phyloP scores from a whole-genome alignment of 92 coral and sea anemone genomes.

The Siderastrea radians region DNA sequence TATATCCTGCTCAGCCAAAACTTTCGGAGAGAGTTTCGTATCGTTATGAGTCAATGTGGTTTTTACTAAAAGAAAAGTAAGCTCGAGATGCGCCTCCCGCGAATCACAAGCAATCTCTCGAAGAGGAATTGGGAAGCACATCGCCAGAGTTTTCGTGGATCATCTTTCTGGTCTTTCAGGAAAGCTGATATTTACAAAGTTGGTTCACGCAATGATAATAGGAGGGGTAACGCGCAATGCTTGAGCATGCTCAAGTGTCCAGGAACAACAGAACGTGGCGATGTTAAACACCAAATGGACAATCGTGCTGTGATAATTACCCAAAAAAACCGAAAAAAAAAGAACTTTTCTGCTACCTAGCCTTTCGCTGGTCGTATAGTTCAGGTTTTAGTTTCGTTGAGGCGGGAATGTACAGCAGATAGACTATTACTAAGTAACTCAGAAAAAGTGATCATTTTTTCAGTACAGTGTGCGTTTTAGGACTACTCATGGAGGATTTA shows the following conservation, averaged over 20 bases:
- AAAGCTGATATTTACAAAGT: background rate
- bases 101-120: slow-evolving; percentile 18
- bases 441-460: no score
- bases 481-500: no score
- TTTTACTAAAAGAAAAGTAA: slow-evolving; percentile 18
- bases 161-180: slow-evolving; percentile 12
- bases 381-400: no score
- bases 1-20: slow-evolving; percentile 71
- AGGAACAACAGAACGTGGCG: background rate
- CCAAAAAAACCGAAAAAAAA: background rate
- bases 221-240: background rate
- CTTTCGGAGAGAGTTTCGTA: slow-evolving; percentile 72
- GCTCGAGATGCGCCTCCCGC: slow-evolving; percentile 9
- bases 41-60: slow-evolving; percentile 19
- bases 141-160: slow-evolving; percentile 12
- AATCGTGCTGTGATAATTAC: slow-evolving; percentile 5
- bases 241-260: background rate
- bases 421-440: no score
- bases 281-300: background rate
- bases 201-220: background rate
- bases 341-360: no score
- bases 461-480: no score
- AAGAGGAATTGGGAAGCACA: background rate
- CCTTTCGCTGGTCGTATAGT: no score
- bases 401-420: no score